These are phyloP conservation scores for Melanerpes formicivorus DNA, from an alignment of 2,113 vertebrate genomes.

Conservation along the genomic window DNA sequence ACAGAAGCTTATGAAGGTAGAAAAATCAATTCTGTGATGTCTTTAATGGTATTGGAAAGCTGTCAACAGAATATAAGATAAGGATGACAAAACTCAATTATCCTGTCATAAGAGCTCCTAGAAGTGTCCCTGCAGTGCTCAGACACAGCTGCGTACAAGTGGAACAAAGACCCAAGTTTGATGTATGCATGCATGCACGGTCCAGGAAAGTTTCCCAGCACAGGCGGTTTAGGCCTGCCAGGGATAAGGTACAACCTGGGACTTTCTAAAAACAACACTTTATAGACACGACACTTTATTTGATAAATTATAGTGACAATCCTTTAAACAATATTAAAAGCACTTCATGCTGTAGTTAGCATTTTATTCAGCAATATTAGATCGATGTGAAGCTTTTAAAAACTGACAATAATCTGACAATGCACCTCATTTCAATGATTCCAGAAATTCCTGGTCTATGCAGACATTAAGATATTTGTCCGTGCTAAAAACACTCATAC, in stretches of 20 bases:
- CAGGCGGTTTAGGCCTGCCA: background rate
- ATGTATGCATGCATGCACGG: too few species aligned
- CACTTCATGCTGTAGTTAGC: background rate
- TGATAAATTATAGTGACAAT: background rate
- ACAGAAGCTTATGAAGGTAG: conserved; percentile 10
- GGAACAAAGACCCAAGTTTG: background rate
- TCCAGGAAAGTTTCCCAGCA: background rate
- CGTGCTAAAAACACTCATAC: background rate
- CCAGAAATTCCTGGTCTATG: background rate
- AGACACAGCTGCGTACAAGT: background rate
- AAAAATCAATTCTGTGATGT: conserved; percentile 38
- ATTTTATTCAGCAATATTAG: background rate
- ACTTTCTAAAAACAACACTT: background rate
- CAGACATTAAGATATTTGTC: background rate
- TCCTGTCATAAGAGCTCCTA: background rate
- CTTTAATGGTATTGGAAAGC: conserved; percentile 24
- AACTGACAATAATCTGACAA: background rate
- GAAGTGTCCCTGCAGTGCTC: background rate
- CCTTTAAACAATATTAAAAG: background rate
- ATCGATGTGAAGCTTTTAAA: background rate
- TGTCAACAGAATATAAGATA: conserved; percentile 1
- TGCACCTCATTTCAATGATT: background rate
- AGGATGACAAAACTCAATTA: background rate
- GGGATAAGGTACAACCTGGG: background rate
- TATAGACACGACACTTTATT: background rate